Evolutionary conservation across 2,888 invertebrate genomes (phyloP).

Genomic region (Achlya flavicornis): DNA sequence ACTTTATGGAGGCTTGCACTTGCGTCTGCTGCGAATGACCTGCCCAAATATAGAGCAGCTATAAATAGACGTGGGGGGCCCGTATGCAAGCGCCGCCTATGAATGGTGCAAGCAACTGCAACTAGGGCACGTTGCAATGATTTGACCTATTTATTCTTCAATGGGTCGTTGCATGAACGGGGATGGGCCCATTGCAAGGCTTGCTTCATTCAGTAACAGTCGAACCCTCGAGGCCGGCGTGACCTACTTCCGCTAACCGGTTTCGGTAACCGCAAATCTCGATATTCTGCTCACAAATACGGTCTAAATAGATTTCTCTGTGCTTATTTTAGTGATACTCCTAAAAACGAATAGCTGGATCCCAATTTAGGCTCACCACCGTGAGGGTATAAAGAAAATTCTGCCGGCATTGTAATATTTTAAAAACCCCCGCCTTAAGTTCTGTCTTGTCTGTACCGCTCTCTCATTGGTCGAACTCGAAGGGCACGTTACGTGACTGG

Average conservation of each 20-base stretch:
- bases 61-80: conserved; percentile 71
- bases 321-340: conserved; percentile 13
- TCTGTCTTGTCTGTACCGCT: conserved; percentile 38
- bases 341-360: conserved; percentile 15
- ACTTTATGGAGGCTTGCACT: conserved; percentile 75
- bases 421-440: conserved; percentile 56
- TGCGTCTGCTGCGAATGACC: conserved; percentile 76
- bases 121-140: conserved; percentile 78
- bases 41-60: conserved; percentile 80
- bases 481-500: conserved; percentile 56
- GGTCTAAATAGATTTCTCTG: conserved; percentile 15
- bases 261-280: conserved; percentile 20
- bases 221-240: conserved; percentile 72
- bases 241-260: conserved; percentile 66
- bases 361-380: conserved; percentile 18
- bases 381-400: conserved; percentile 33
- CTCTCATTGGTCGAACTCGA: conserved; percentile 55
- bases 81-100: conserved; percentile 60
- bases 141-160: conserved; percentile 83
- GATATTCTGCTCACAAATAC: conserved; percentile 21
- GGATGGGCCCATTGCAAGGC: conserved; percentile 70
- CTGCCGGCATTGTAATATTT: conserved; percentile 46
- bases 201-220: conserved; percentile 78
- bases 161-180: conserved; percentile 80
- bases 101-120: conserved; percentile 73